Evolutionary conservation across 2,113 vertebrate genomes (phyloP).

Genomic region (Varanus salvator): DNA sequence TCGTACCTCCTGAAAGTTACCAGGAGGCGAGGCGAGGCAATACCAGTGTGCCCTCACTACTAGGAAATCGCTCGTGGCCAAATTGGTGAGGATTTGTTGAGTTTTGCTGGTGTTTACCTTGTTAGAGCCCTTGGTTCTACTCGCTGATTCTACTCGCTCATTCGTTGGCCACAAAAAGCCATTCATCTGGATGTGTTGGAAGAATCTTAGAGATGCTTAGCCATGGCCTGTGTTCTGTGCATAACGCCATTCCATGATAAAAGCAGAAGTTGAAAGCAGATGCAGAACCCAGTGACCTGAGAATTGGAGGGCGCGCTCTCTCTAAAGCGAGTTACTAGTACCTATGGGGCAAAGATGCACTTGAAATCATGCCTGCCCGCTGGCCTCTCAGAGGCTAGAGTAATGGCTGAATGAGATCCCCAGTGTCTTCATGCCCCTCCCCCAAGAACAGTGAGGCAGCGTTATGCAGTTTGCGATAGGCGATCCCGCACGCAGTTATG

Average conservation of each 20-base stretch:
- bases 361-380: background rate
- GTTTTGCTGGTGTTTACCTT: background rate
- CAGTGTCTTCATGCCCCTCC: background rate
- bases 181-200: background rate
- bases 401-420: background rate
- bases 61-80: conserved; percentile 51
- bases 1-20: conserved; percentile 62
- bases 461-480: background rate
- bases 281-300: background rate
- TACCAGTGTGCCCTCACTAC: conserved; percentile 45
- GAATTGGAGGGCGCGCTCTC: background rate
- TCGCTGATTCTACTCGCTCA: background rate
- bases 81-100: conserved; percentile 26
- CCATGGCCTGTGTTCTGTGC: no score
- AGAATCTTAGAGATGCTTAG: background rate
- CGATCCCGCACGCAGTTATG: no score
- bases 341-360: background rate
- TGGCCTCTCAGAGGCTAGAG: background rate
- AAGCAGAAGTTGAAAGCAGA: background rate
- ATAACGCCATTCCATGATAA: no score
- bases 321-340: background rate
- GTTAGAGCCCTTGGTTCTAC: background rate
- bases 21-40: conserved; percentile 63
- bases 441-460: background rate
- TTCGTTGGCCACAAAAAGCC: background rate